Evolutionary conservation across 1,140 invertebrate genomes (phyloP).

Genomic region (Aplysia californica): DNA sequence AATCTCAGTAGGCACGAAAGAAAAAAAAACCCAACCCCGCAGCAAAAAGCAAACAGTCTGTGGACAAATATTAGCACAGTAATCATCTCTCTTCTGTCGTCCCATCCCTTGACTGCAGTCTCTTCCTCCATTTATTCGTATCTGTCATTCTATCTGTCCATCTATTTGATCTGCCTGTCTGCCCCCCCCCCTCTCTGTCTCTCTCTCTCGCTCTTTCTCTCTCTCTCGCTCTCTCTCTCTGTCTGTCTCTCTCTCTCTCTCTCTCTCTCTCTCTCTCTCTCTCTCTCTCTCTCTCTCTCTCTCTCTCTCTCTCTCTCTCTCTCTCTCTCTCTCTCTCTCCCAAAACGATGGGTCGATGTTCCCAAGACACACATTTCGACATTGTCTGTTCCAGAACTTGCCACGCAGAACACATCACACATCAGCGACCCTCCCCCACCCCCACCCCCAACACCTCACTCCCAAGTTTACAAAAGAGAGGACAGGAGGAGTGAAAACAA

Average conservation of each 20-base stretch:
- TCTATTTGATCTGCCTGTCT: conserved; percentile 1
- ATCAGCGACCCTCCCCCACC: too few relatives aligned
- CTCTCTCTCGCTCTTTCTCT: conserved; percentile 17
- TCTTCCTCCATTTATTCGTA: not conserved
- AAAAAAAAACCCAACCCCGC: too few relatives aligned
- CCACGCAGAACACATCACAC: not conserved
- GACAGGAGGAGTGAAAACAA: too few relatives aligned
- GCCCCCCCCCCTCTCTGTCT: conserved; percentile 5
- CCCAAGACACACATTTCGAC: not conserved
- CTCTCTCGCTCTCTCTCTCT: conserved; percentile 18
- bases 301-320: not conserved
- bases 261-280: not conserved
- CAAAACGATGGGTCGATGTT: not conserved
- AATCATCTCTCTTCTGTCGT: too few relatives aligned
- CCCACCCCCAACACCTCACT: too few relatives aligned
- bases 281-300: not conserved
- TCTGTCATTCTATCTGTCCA: not conserved
- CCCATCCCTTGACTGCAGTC: too few relatives aligned
- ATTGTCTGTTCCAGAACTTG: not conserved
- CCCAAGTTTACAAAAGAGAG: too few relatives aligned
- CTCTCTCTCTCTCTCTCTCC: not conserved
- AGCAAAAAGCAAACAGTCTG: too few relatives aligned
- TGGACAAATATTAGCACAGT: not conserved
- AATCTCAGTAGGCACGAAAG: too few relatives aligned
- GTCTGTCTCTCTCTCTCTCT: not conserved